These are phyloP conservation scores for Chymomyza procnemis DNA, from an alignment of 2,888 invertebrate species.

Conservation along the genomic window DNA sequence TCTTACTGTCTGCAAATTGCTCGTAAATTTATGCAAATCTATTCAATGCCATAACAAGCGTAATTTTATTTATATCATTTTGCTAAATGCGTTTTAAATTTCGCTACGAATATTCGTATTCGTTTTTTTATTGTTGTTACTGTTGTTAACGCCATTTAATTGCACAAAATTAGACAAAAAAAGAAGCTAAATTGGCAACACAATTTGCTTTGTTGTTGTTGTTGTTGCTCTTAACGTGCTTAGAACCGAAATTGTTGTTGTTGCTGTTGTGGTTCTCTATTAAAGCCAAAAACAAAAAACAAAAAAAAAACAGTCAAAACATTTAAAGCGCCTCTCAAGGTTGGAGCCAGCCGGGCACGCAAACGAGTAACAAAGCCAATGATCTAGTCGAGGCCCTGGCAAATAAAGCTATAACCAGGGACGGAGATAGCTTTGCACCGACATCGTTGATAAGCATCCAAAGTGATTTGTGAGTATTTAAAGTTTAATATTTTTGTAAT, in stretches of 20 bases:
- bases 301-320: constrained; percentile 60
- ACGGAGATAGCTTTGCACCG: neutral
- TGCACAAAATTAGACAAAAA: constrained; percentile 1
- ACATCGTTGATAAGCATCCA: neutral
- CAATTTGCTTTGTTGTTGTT: neutral
- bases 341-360: constrained; percentile 36
- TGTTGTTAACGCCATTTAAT: constrained; percentile 7
- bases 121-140: neutral
- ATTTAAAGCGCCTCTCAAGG: constrained; percentile 67
- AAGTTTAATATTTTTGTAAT: no score
- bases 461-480: constrained; percentile 15
- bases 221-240: neutral
- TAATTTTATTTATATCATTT: neutral
- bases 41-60: neutral
- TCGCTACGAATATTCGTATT: neutral
- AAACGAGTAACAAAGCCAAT: constrained; percentile 13
- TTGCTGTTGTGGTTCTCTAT: neutral
- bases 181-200: neutral
- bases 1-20: neutral
- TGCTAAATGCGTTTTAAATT: constrained; percentile 9
- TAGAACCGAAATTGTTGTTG: constrained; percentile 2
- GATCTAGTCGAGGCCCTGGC: constrained; percentile 25
- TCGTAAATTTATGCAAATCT: constrained; percentile 7
- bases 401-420: neutral
- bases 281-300: constrained; percentile 6